Conservation (phyloP, 37 sponge, comb jelly and placozoan genomes). For the Dysidea cf. avara region DNA sequence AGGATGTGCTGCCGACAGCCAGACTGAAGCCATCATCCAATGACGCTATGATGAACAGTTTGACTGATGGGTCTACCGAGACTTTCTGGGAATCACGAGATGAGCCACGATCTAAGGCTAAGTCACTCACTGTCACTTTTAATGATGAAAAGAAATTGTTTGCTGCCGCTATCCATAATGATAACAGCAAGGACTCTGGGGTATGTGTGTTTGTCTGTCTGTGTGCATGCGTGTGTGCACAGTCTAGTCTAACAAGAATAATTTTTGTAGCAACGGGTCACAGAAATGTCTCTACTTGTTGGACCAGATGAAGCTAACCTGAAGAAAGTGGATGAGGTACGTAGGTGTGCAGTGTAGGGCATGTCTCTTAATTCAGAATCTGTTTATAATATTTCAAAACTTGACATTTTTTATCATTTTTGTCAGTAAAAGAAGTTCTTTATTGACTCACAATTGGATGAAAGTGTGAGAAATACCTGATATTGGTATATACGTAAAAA, state of each 20-base stretch:
- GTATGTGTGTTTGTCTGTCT: constrained; percentile 34
- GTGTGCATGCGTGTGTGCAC: constrained; percentile 16
- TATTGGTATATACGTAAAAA: too few relatives aligned
- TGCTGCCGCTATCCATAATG: constrained; percentile 75
- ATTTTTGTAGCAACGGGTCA: constrained; percentile 61
- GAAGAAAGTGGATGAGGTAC: constrained; percentile 56
- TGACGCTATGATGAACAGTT: constrained; percentile 82
- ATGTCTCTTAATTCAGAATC: too few relatives aligned
- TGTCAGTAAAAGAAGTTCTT: too few relatives aligned
- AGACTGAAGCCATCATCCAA: constrained; percentile 82
- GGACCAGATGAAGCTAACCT: constrained; percentile 50
- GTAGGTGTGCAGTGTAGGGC: too few relatives aligned
- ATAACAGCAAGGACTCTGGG: constrained; percentile 76
- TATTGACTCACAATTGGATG: too few relatives aligned
- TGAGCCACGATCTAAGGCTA: constrained; percentile 55
- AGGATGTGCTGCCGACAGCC: constrained; percentile 44
- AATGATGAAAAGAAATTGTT: constrained; percentile 21
- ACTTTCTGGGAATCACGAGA: constrained; percentile 97
- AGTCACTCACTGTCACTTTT: constrained; percentile 59
- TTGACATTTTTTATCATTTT: too few relatives aligned
- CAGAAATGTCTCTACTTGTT: constrained; percentile 24
- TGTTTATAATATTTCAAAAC: too few relatives aligned
- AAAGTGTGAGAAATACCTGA: too few relatives aligned
- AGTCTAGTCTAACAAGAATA: neutral
- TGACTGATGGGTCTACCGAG: constrained; percentile 91